Evolutionary conservation across 2,888 invertebrate genomes (phyloP).

Genomic region (Himalopsyche kuldschensis): DNA sequence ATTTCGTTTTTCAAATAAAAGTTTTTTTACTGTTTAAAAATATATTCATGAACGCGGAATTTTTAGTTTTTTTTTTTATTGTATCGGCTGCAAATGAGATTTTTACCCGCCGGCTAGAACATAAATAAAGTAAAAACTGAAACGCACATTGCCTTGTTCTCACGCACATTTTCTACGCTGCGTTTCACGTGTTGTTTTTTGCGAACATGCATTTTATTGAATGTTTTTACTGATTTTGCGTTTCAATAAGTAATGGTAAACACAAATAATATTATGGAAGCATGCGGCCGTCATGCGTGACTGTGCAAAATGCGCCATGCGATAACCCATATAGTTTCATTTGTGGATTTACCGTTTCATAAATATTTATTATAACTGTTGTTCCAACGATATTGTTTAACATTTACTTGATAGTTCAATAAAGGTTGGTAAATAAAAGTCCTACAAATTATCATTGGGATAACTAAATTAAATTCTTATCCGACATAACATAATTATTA

Average conservation of each 20-base stretch:
- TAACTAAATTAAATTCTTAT: too few species aligned
- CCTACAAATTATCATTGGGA: too few species aligned
- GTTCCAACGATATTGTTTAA: background rate
- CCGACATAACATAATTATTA: too few species aligned
- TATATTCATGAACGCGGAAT: too few species aligned
- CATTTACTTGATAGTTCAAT: background rate
- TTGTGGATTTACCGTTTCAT: background rate
- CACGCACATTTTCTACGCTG: conserved; percentile 25
- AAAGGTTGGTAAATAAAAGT: too few species aligned
- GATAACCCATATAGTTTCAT: background rate
- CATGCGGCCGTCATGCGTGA: background rate
- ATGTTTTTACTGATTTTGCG: conserved; percentile 28
- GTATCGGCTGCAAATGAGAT: background rate
- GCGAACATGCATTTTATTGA: conserved; percentile 9
- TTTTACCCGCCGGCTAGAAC: background rate
- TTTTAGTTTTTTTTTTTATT: background rate
- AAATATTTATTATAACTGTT: background rate
- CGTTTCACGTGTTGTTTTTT: conserved; percentile 32
- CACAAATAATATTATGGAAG: background rate
- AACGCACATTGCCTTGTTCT: background rate
- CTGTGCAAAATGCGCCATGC: background rate
- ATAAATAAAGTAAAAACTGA: background rate
- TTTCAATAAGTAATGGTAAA: conserved; percentile 12
- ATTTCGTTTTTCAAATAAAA: too few species aligned
- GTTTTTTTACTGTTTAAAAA: too few species aligned